Conservation (phyloP, 2,797 vertebrate genomes). For the Champsocephalus esox region DNA sequence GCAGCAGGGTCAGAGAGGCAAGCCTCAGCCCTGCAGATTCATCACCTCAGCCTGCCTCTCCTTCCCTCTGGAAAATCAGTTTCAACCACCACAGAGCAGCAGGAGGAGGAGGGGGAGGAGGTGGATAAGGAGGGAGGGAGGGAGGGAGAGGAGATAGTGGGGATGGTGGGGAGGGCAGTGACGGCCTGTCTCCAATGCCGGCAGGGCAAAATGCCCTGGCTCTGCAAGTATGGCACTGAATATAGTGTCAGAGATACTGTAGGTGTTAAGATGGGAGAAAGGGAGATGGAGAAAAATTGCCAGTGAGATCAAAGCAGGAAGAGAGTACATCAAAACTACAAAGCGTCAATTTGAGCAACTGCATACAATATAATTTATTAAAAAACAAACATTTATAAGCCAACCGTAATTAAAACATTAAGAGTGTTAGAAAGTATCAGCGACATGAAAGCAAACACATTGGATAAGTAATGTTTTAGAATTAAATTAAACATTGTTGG, state of each 20-base stretch:
- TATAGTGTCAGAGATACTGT: conserved; percentile 51
- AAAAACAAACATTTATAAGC: no score
- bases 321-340: conserved; percentile 20
- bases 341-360: conserved; percentile 2
- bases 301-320: conserved; percentile 41
- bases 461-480: not conserved
- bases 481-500: not conserved
- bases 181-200: conserved; percentile 54
- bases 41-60: conserved; percentile 79
- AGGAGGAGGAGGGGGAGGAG: conserved; percentile 44
- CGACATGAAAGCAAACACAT: not conserved
- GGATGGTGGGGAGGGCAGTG: conserved; percentile 38
- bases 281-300: conserved; percentile 11
- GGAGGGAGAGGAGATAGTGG: conserved; percentile 41
- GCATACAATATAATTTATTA: not conserved
- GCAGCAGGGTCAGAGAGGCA: conserved; percentile 68
- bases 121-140: conserved; percentile 18
- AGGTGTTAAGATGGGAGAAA: conserved; percentile 34
- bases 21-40: conserved; percentile 81
- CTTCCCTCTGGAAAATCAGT: conserved; percentile 74
- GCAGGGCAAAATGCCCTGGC: conserved; percentile 44
- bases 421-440: not conserved
- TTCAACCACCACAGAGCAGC: conserved; percentile 47
- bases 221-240: conserved; percentile 36
- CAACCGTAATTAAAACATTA: not conserved